Percentiles rank a stretch among this genome's conserved stretches.
These are phyloP conservation scores for Antheraea mylitta DNA, from an alignment of 1,140 invertebrate species.

Conservation along the genomic window DNA sequence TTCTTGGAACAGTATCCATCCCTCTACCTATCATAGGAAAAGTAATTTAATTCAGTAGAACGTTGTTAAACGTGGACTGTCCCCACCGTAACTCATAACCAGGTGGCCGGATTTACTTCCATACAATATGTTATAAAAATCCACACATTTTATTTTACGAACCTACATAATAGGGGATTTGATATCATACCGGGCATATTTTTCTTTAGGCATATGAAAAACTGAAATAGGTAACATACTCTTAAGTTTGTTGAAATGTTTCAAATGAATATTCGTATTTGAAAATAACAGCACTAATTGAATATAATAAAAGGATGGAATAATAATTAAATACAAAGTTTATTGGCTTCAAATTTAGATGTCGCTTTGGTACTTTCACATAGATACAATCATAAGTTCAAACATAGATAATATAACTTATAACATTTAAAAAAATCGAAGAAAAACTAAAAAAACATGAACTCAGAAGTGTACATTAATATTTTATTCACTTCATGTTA, in stretches of 20 bases:
- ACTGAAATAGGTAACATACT: background rate
- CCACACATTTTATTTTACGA: slow-evolving; percentile 49
- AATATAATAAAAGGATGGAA: no score
- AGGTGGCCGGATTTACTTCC: slow-evolving; percentile 58
- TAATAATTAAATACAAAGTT: no score
- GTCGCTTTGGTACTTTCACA: no score
- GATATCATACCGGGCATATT: slow-evolving; percentile 28
- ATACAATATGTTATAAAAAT: slow-evolving; percentile 67
- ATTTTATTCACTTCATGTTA: no score
- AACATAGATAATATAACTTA: no score
- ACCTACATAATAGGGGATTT: slow-evolving; percentile 30
- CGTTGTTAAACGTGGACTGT: slow-evolving; percentile 36
- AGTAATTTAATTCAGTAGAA: slow-evolving; percentile 53
- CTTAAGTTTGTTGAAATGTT: background rate
- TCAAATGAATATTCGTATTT: background rate
- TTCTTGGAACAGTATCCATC: background rate
- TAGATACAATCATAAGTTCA: no score
- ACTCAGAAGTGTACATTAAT: no score
- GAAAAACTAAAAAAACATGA: no score
- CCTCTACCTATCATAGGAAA: slow-evolving; percentile 4
- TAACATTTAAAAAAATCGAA: no score
- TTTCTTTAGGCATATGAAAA: slow-evolving; percentile 13
- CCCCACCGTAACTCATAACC: slow-evolving; percentile 53
- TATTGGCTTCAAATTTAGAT: no score
- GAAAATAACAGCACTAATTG: no score